These are phyloP conservation scores for Harpagifer antarcticus DNA, from an alignment of 2,797 vertebrate species.

Conservation along the genomic window DNA sequence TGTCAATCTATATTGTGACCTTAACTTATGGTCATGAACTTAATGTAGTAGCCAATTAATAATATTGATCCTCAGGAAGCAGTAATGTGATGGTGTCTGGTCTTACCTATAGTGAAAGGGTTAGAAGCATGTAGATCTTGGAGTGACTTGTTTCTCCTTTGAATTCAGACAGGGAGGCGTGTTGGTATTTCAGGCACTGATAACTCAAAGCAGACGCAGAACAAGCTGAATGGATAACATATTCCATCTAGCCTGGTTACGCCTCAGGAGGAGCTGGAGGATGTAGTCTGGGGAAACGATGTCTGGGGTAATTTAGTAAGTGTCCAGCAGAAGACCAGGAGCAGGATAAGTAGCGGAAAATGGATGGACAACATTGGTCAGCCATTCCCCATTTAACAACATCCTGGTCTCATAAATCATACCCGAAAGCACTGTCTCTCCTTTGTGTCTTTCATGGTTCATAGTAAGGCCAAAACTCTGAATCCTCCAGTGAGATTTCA, in stretches of 20 bases:
- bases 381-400: neutral
- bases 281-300: constrained; percentile 11
- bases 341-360: constrained; percentile 4
- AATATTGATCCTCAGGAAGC: neutral
- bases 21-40: neutral
- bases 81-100: neutral
- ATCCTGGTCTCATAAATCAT: neutral
- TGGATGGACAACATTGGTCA: constrained; percentile 3
- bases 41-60: neutral
- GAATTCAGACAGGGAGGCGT: constrained; percentile 7
- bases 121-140: neutral
- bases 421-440: neutral
- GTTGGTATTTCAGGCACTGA: constrained; percentile 19
- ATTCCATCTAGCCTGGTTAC: constrained; percentile 9
- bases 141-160: constrained; percentile 3
- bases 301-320: constrained; percentile 10
- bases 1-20: neutral
- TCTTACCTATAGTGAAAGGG: neutral
- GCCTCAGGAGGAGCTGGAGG: constrained; percentile 19
- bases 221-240: constrained; percentile 15
- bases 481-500: constrained; percentile 14
- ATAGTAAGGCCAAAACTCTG: neutral
- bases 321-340: constrained; percentile 13
- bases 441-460: neutral
- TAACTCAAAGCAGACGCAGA: constrained; percentile 39